Base-by-base conservation (phyloP, 1,140 invertebrate genomes). In the Contarinia nasturtii region DNA sequence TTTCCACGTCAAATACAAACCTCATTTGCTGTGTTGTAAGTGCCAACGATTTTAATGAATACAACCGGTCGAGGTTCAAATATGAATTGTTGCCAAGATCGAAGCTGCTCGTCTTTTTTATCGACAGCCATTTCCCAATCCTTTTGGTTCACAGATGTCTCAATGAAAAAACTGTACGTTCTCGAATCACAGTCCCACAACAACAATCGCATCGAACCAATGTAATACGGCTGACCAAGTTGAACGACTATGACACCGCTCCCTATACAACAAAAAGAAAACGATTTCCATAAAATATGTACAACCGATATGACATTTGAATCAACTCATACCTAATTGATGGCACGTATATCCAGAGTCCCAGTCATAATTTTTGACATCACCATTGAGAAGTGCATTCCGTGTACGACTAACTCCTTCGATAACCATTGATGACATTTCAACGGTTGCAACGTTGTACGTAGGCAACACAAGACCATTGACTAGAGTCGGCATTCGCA, bases 121-220 rank as follows among this genome's bases (percentile, higher is more conserved):
- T 85, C 87, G 47, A 77, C 79, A 5, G 96, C 76, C 54, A 83
- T 75, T 54, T 81, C 78, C 92, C 92, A 98, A 58, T 83, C 79
- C 64, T 79, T 79, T 57, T 82, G 77, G 69, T 98, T 91, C n/a
- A 78, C 73, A 14, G 92, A 96, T 2, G 92, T 89, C 70, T 98
- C 91, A 33, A 98, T 82, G 60, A 89, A 94, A 64, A 93, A 98
- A 50, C 84, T 89, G 66, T 98, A 98, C 52, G 79, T 83, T 36
- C 95, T 73, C 61, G 95, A 86, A 69, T 98, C 95, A 67, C 90
- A 95, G 69, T 98, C 94, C 95, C 95, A 98, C 45, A 98, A 69
- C 40, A 98, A 66, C 56, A 98, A 69, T 56, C 87, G 78, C 73
- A 97, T 82, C 7, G 87, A 91, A 43, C 81, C 78, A 46, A 98